Evolutionary conservation across 1,140 invertebrate species (phyloP).

Genomic region (Ceratitis capitata): DNA sequence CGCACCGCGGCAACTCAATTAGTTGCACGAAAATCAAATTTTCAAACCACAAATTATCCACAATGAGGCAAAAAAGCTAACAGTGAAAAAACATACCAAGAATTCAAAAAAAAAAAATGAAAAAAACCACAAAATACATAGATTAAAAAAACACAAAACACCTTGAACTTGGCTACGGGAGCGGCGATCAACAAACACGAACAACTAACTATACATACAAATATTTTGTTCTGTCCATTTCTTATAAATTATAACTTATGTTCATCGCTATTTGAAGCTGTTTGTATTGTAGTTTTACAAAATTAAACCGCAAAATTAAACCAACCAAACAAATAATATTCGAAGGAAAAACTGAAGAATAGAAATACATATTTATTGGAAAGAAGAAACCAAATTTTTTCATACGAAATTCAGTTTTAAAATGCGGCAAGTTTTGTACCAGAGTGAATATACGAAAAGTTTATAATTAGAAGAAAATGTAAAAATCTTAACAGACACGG

Average conservation of each 20-base stretch:
- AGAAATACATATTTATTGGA: too few species aligned
- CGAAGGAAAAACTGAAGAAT: background rate
- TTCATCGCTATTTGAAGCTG: background rate
- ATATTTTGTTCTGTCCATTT: background rate
- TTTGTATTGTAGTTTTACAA: background rate
- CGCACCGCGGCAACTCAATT: background rate
- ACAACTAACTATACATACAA: too few species aligned
- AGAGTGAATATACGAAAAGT: too few species aligned
- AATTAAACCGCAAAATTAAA: background rate
- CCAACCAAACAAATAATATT: background rate
- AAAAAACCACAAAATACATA: background rate
- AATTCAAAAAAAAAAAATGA: background rate
- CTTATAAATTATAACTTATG: background rate
- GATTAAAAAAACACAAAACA: background rate
- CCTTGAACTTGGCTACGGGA: background rate
- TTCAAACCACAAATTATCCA: constrained; percentile 16
- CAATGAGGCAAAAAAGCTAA: background rate
- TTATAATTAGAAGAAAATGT: too few species aligned
- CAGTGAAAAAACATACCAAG: too few species aligned
- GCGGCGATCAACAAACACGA: background rate
- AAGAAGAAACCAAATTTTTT: too few species aligned
- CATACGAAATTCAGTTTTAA: background rate
- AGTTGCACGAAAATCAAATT: constrained; percentile 6
- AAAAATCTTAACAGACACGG: too few species aligned
- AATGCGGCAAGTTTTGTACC: background rate